These are phyloP conservation scores for Esperia sulphurella DNA, from an alignment of 2,888 invertebrate species.

Conservation along the genomic window DNA sequence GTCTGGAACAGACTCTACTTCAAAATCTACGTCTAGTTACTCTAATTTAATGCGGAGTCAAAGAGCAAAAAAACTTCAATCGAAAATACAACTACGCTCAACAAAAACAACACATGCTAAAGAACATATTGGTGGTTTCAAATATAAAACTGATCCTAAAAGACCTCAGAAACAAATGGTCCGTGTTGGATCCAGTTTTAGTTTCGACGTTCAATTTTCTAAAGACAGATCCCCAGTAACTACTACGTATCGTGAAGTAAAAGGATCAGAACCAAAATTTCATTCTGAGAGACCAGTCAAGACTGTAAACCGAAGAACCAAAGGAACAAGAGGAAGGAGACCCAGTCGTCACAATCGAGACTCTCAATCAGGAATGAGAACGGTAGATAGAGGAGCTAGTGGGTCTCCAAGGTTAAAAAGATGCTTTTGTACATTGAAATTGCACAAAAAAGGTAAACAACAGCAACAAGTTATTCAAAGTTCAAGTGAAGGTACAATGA, in stretches of 20 bases:
- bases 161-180: constrained; percentile 22
- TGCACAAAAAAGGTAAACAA: constrained; percentile 14
- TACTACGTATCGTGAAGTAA: neutral
- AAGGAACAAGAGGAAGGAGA: neutral
- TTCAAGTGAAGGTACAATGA: neutral
- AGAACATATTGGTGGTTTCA: neutral
- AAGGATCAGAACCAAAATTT: neutral
- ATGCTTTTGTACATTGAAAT: constrained; percentile 35
- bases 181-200: constrained; percentile 25
- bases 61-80: neutral
- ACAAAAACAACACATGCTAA: constrained; percentile 1
- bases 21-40: neutral
- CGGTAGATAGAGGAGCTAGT: constrained; percentile 11
- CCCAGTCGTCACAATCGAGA: neutral
- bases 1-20: neutral
- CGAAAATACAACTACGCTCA: constrained; percentile 1
- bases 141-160: neutral
- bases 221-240: constrained; percentile 10
- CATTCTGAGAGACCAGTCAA: neutral
- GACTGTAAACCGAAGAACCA: neutral
- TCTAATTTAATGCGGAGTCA: neutral
- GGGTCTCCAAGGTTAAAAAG: constrained; percentile 28
- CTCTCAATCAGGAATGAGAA: neutral
- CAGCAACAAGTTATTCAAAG: neutral
- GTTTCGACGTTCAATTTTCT: constrained; percentile 25